Percentiles rank a stretch among this genome's conserved stretches.
Evolutionary conservation across 1,140 invertebrate species (phyloP).

Genomic region (Notospermus geniculatus): DNA sequence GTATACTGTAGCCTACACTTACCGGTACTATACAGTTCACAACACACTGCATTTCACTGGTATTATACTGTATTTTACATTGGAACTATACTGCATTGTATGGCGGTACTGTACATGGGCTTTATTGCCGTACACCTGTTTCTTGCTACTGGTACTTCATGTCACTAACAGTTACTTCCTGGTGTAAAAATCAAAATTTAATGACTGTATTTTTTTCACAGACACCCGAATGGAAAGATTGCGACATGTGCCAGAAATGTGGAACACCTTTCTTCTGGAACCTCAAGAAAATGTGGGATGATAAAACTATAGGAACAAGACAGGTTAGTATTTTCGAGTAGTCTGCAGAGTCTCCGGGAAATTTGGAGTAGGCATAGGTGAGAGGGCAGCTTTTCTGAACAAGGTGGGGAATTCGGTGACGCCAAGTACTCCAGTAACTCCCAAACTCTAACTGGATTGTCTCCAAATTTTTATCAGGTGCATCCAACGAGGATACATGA

Average conservation of each 20-base stretch:
- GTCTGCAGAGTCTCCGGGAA: background rate
- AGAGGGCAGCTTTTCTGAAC: background rate
- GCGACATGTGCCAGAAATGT: constrained; percentile 91
- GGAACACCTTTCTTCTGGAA: constrained; percentile 98
- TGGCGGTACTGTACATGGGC: no score
- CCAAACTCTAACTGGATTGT: background rate
- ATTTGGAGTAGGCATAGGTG: background rate
- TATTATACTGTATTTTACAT: no score
- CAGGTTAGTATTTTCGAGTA: constrained; percentile 71
- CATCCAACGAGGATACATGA: no score
- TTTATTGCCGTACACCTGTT: no score
- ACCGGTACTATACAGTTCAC: no score
- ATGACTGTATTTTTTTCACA: constrained; percentile 43
- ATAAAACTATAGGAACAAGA: constrained; percentile 83
- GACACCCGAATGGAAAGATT: constrained; percentile 92
- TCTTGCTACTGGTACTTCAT: no score
- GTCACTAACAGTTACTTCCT: no score
- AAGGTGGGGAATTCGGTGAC: background rate
- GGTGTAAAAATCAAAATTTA: no score
- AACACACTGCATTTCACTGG: no score
- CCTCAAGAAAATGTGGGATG: constrained; percentile 95
- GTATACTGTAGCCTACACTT: no score
- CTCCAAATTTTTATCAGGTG: no score
- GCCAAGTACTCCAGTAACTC: background rate
- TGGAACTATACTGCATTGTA: no score